phyloP scores from a whole-genome alignment of 2,888 invertebrate genomes.

The Scaptomyza tumidula region DNA sequence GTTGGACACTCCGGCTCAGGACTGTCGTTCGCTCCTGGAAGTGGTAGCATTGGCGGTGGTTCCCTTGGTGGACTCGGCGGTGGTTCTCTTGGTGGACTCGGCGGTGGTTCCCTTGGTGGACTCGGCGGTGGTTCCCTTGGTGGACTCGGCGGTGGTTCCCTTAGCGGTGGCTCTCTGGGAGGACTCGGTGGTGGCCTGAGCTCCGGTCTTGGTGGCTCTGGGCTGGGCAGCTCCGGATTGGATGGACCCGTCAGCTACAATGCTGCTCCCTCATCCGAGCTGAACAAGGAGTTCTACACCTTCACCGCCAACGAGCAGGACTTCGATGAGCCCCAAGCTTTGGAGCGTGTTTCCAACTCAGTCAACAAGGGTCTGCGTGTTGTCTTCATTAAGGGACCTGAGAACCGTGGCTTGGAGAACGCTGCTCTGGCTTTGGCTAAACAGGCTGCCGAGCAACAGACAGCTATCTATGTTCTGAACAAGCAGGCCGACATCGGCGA shows the following conservation, averaged over 20 bases:
- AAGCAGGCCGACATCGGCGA: conserved; percentile 79
- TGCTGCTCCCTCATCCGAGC: conserved; percentile 60
- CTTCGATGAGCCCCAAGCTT: conserved; percentile 61
- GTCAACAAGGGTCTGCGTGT: conserved; percentile 80
- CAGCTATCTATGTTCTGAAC: conserved; percentile 83
- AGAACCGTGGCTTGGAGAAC: conserved; percentile 80
- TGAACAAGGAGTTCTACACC: conserved; percentile 77
- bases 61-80: conserved; percentile 38
- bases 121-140: conserved; percentile 33
- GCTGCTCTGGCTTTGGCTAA: conserved; percentile 81
- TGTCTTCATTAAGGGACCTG: conserved; percentile 83
- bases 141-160: conserved; percentile 19
- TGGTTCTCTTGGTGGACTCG: conserved; percentile 40
- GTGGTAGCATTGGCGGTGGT: conserved; percentile 55
- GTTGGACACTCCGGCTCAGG: conserved; percentile 73
- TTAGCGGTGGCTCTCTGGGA: conserved; percentile 52
- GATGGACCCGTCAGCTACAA: conserved; percentile 58
- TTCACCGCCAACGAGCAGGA: conserved; percentile 80
- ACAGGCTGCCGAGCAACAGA: conserved; percentile 81
- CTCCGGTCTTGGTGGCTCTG: conserved; percentile 26
- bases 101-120: conserved; percentile 47
- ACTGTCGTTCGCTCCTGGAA: conserved; percentile 74
- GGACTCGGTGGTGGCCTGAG: conserved; percentile 25
- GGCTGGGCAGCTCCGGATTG: conserved; percentile 31
- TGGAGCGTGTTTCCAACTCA: conserved; percentile 56